A percentile compares a stretch with the other conserved stretches of the same genome.
These are phyloP conservation scores for Stylophora pistillata DNA, from an alignment of 64 coral and sea anemone genomes.

Conservation along the genomic window DNA sequence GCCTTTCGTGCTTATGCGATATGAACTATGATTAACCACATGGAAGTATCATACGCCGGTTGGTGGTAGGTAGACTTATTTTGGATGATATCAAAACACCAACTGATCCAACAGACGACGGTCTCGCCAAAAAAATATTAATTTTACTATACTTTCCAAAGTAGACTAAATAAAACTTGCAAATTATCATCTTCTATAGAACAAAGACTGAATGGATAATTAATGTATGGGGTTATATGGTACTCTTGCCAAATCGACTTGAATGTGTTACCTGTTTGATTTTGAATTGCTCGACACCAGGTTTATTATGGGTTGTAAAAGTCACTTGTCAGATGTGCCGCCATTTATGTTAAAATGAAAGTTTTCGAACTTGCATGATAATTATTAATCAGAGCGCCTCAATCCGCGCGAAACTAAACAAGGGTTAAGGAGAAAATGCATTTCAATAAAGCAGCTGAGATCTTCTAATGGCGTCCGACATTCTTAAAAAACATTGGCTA, in stretches of 20 bases:
- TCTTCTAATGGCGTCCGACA: neutral
- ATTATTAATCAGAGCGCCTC: neutral
- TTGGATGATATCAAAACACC: neutral
- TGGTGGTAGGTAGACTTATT: neutral
- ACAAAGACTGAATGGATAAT: no score
- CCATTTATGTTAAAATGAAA: neutral
- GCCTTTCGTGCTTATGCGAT: neutral
- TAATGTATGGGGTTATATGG: no score
- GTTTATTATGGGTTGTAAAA: no score
- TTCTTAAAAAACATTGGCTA: neutral
- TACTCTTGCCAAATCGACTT: no score
- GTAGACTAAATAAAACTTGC: neutral
- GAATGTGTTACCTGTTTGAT: no score
- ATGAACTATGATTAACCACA: neutral
- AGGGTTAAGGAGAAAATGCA: neutral
- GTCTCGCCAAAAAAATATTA: neutral
- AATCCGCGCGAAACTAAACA: neutral
- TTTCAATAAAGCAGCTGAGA: constrained; percentile 18
- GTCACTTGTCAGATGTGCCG: neutral
- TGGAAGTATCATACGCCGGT: no score
- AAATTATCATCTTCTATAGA: neutral
- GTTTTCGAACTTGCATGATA: neutral
- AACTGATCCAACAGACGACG: neutral
- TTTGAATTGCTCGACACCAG: no score
- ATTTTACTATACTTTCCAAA: neutral